Percentiles rank a stretch among this genome's conserved stretches.
Evolutionary conservation across 2,797 vertebrate species (phyloP).

Genomic region (Thaleichthys pacificus): DNA sequence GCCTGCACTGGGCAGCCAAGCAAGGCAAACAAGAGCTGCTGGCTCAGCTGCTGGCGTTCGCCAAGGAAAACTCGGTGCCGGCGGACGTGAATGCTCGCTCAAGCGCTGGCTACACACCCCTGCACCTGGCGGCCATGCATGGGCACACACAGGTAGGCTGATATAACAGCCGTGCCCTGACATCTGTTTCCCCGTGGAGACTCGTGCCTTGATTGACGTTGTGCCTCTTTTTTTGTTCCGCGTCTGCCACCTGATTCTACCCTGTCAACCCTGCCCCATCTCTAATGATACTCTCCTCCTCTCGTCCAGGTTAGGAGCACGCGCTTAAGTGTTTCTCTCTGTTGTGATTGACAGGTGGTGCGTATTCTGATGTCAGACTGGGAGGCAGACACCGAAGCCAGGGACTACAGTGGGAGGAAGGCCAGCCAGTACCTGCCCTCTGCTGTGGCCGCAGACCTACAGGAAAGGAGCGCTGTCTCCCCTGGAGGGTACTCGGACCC

Average conservation of each 20-base stretch:
- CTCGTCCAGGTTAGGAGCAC: background rate
- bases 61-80: conserved; percentile 78
- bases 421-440: conserved; percentile 86
- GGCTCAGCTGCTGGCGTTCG: conserved; percentile 84
- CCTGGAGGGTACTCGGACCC: conserved; percentile 64
- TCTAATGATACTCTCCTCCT: no score
- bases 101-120: conserved; percentile 88
- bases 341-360: conserved; percentile 60
- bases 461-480: conserved; percentile 56
- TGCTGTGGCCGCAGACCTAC: conserved; percentile 53
- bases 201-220: no score
- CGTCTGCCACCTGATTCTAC: background rate
- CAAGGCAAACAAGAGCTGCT: conserved; percentile 90
- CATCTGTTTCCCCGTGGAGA: no score
- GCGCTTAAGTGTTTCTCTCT: background rate
- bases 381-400: conserved; percentile 87
- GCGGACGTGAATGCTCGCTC: conserved; percentile 88
- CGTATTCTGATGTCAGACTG: conserved; percentile 87
- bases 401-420: conserved; percentile 93
- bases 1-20: conserved; percentile 96
- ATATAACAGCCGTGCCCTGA: background rate
- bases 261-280: no score
- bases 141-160: conserved; percentile 86
- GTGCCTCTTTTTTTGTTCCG: background rate
- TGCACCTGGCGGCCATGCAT: conserved; percentile 96